phyloP scores from a whole-genome alignment of 2,113 vertebrate genomes.

The Tupaia tana region DNA sequence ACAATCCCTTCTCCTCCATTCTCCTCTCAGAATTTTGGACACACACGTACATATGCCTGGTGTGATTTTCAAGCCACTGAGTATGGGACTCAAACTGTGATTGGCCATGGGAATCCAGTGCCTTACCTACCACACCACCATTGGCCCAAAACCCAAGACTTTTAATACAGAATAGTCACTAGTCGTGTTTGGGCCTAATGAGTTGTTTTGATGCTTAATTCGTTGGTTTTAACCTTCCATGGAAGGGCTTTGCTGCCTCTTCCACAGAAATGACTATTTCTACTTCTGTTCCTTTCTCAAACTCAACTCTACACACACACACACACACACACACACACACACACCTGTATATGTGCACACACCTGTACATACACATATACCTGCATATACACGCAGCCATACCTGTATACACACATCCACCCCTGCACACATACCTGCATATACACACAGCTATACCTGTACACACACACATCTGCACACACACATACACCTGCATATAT shows the following conservation, averaged over 20 bases:
- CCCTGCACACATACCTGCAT: too few relatives aligned
- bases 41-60: too few relatives aligned
- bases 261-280: background rate
- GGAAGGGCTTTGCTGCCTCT: background rate
- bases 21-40: too few relatives aligned
- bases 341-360: background rate
- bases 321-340: background rate
- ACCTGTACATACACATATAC: background rate
- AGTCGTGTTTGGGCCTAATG: background rate
- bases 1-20: too few relatives aligned
- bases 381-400: too few relatives aligned
- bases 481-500: too few relatives aligned
- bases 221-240: background rate
- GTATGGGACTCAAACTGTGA: too few relatives aligned
- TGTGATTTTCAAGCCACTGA: too few relatives aligned
- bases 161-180: background rate
- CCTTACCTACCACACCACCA: too few relatives aligned
- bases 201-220: background rate
- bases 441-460: too few relatives aligned
- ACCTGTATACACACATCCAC: background rate
- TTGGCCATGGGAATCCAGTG: too few relatives aligned
- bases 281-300: background rate
- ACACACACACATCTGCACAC: too few relatives aligned
- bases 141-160: background rate
- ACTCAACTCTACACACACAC: background rate